phyloP scores from a whole-genome alignment of 1,140 invertebrate species.

The Coelopa frigida region DNA sequence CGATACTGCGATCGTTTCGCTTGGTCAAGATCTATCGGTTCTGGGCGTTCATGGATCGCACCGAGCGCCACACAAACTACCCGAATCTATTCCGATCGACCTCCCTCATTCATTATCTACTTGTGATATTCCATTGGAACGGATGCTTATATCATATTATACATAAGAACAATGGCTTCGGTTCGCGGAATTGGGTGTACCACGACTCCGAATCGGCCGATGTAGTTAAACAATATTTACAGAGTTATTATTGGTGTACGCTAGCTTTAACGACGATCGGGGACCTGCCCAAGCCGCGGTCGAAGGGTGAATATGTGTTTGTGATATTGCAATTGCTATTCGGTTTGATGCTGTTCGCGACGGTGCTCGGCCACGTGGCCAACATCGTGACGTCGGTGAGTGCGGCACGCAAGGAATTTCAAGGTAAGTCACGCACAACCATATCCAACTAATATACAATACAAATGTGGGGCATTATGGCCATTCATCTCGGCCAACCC shows the following conservation, averaged over 20 bases:
- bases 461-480: too few relatives aligned
- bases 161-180: constrained; percentile 88
- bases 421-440: constrained; percentile 81
- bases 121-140: constrained; percentile 99
- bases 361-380: constrained; percentile 87
- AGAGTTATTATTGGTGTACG: constrained; percentile 98
- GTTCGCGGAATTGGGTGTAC: constrained; percentile 85
- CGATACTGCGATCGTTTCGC: constrained; percentile 91
- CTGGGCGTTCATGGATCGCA: constrained; percentile 97
- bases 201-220: constrained; percentile 73
- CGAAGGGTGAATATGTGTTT: constrained; percentile 85
- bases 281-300: constrained; percentile 68
- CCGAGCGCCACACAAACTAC: constrained; percentile 97
- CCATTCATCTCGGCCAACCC: too few relatives aligned
- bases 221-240: constrained; percentile 89
- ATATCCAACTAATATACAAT: too few relatives aligned
- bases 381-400: constrained; percentile 94
- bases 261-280: constrained; percentile 89
- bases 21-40: constrained; percentile 97
- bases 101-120: constrained; percentile 89
- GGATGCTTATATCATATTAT: constrained; percentile 96
- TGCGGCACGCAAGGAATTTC: constrained; percentile 89
- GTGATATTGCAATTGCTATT: constrained; percentile 85
- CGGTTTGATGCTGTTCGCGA: constrained; percentile 84
- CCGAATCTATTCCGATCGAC: constrained; percentile 94